Percentiles rank a stretch among this genome's conserved stretches.
phyloP scores from a whole-genome alignment of 2,888 invertebrate species.

The Lithophane leautieri region DNA sequence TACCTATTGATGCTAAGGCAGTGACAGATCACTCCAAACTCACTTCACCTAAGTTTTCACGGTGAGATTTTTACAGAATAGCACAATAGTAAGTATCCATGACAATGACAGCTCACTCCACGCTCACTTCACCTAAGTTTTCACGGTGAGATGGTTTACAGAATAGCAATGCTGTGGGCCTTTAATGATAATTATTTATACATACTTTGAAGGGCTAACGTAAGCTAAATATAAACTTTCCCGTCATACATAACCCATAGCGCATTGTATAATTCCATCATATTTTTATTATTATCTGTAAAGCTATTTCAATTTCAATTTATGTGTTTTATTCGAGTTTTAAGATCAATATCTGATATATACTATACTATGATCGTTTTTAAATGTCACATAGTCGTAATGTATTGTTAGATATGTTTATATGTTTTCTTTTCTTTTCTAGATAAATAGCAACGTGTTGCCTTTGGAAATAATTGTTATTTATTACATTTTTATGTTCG shows the following conservation, averaged over 20 bases:
- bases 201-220: conserved; percentile 6
- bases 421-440: conserved; percentile 30
- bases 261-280: conserved; percentile 41
- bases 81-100: no score
- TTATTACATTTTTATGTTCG: conserved; percentile 28
- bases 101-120: no score
- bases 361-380: conserved; percentile 10
- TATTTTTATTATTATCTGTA: conserved; percentile 47
- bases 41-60: no score
- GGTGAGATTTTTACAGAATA: no score
- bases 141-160: no score
- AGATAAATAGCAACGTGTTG: conserved; percentile 21
- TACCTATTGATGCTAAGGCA: no score
- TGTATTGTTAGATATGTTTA: conserved; percentile 16
- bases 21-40: no score
- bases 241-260: conserved; percentile 8
- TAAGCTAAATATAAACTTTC: conserved; percentile 35
- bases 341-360: conserved; percentile 54
- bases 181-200: background rate
- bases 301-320: conserved; percentile 45
- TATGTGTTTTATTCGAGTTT: conserved; percentile 52
- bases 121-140: no score
- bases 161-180: no score
- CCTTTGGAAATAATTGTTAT: conserved; percentile 25
- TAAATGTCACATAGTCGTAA: conserved; percentile 47